These are phyloP conservation scores for Gadopsis marmoratus DNA, from an alignment of 2,797 vertebrate species.

Conservation along the genomic window DNA sequence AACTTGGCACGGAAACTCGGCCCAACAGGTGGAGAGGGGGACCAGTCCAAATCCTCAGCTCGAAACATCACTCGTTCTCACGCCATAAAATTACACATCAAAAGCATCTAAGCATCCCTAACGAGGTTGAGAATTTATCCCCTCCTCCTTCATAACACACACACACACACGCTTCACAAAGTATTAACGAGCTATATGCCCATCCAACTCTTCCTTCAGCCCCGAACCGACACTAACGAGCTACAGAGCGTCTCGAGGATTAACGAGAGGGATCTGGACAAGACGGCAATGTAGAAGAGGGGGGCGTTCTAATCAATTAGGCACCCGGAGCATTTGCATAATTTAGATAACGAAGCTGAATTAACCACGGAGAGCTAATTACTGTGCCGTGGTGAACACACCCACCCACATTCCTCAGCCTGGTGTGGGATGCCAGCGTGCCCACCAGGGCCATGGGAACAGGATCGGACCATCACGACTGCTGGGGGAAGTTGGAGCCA, in stretches of 20 bases:
- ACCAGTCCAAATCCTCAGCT: slow-evolving; percentile 72
- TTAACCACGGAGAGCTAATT: slow-evolving; percentile 87
- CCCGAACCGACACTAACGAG: slow-evolving; percentile 80
- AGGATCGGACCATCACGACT: slow-evolving; percentile 45
- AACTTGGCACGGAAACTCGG: slow-evolving; percentile 74
- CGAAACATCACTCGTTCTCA: slow-evolving; percentile 79
- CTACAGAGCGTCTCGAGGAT: slow-evolving; percentile 81
- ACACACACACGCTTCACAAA: slow-evolving; percentile 66
- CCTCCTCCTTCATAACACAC: slow-evolving; percentile 47
- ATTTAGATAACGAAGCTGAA: slow-evolving; percentile 85
- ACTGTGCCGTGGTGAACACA: slow-evolving; percentile 66
- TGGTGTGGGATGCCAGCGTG: slow-evolving; percentile 69
- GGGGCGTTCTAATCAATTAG: slow-evolving; percentile 84
- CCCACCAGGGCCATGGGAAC: slow-evolving; percentile 81
- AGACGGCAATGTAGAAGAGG: slow-evolving; percentile 63
- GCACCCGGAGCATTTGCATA: slow-evolving; percentile 83
- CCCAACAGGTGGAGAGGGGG: slow-evolving; percentile 76
- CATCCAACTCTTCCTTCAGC: slow-evolving; percentile 56
- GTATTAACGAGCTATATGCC: slow-evolving; percentile 83
- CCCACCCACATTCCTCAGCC: slow-evolving; percentile 68
- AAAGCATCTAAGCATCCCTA: slow-evolving; percentile 82
- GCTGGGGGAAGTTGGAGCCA: slow-evolving; percentile 22
- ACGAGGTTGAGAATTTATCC: slow-evolving; percentile 75
- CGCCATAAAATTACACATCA: slow-evolving; percentile 85
- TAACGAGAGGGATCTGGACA: slow-evolving; percentile 82